These are phyloP conservation scores for Eulemur rubriventer DNA, from an alignment of 2,797 vertebrate genomes.

Conservation along the genomic window DNA sequence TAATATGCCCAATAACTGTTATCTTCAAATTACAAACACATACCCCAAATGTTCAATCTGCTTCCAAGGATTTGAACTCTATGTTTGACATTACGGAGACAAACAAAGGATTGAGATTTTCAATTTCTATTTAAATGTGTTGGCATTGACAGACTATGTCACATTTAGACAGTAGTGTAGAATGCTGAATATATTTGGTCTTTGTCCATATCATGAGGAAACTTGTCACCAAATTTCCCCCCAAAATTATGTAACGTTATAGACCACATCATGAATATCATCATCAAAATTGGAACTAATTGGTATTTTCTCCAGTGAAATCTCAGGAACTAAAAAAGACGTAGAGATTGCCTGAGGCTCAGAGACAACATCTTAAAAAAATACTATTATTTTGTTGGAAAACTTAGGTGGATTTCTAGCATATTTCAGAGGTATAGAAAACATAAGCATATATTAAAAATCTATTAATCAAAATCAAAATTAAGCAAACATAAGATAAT, in stretches of 20 bases:
- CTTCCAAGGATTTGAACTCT: background rate
- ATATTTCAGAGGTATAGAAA: background rate
- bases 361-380: background rate
- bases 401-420: background rate
- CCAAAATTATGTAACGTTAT: conserved; percentile 21
- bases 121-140: conserved; percentile 32
- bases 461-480: background rate
- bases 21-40: background rate
- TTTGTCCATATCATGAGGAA: conserved; percentile 23
- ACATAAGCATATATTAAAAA: background rate
- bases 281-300: conserved; percentile 62
- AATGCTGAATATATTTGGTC: background rate
- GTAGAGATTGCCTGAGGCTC: background rate
- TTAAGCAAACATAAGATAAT: background rate
- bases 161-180: background rate
- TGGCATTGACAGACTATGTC: background rate
- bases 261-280: conserved; percentile 46
- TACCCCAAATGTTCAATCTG: background rate
- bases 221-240: background rate
- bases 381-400: background rate
- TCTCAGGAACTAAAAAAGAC: conserved; percentile 23
- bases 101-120: conserved; percentile 23
- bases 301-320: conserved; percentile 58
- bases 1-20: background rate
- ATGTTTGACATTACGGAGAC: background rate